phyloP scores from a whole-genome alignment of 2,797 vertebrate genomes.

The Sebastolobus altivelis region DNA sequence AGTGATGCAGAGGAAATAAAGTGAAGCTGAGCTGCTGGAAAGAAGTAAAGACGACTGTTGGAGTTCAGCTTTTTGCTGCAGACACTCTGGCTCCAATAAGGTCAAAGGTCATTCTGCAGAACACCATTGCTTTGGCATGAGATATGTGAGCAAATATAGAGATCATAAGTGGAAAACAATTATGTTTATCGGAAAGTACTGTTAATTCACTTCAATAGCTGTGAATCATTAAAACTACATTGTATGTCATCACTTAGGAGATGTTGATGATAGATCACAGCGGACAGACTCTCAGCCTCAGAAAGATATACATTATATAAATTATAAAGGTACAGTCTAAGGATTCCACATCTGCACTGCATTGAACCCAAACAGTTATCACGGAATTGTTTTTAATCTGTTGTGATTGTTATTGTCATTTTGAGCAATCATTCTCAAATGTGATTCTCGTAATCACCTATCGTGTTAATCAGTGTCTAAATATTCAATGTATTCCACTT shows the following conservation, averaged over 20 bases:
- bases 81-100: neutral
- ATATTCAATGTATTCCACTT: neutral
- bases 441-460: neutral
- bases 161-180: neutral
- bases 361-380: neutral
- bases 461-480: neutral
- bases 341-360: neutral
- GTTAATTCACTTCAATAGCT: neutral
- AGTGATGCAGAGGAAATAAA: neutral
- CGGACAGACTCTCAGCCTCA: neutral
- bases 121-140: neutral
- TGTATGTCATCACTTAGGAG: neutral
- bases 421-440: neutral
- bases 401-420: neutral
- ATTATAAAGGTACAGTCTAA: no score
- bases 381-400: neutral
- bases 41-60: neutral
- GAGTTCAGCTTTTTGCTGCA: conserved; percentile 5
- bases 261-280: neutral
- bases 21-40: neutral
- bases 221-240: neutral
- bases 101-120: conserved; percentile 6
- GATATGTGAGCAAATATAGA: neutral
- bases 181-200: neutral
- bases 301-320: neutral